phyloP scores from a whole-genome alignment of 2,797 vertebrate genomes.

The Cercopithecus petaurista region DNA sequence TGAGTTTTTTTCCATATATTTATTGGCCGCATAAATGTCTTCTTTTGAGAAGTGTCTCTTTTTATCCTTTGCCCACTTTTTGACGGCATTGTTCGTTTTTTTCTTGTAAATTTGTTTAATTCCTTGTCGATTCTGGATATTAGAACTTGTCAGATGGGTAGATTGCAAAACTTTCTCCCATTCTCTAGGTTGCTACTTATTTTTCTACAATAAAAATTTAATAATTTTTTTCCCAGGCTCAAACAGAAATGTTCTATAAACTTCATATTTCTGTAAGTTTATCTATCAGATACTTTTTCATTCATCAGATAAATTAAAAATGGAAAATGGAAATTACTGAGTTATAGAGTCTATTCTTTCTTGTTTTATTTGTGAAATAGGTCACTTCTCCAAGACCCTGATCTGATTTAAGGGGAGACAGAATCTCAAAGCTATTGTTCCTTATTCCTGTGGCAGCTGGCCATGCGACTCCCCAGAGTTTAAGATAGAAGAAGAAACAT shows the following conservation, averaged over 20 bases:
- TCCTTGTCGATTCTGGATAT: not conserved
- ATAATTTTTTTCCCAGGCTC: not conserved
- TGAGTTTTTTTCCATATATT: not conserved
- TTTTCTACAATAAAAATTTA: not conserved
- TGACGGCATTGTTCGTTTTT: not conserved
- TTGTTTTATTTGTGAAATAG: slow-evolving; percentile 30
- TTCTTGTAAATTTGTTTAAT: not conserved
- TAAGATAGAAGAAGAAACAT: slow-evolving; percentile 18
- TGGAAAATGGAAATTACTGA: not conserved
- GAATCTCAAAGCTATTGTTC: slow-evolving; percentile 33
- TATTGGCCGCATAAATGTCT: not conserved
- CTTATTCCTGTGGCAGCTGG: not conserved
- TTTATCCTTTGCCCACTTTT: not conserved
- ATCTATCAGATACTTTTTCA: not conserved
- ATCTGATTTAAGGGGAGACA: not conserved
- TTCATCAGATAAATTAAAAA: slow-evolving; percentile 18
- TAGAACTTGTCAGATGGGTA: not conserved
- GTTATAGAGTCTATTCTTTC: not conserved
- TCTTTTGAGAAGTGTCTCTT: not conserved
- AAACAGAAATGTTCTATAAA: not conserved
- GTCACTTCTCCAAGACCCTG: slow-evolving; percentile 7
- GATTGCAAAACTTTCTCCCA: not conserved
- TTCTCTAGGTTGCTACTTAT: not conserved
- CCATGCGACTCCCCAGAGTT: not conserved
- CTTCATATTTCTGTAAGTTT: not conserved